Base-by-base conservation (phyloP, 2,888 invertebrate species). In the Alloplasta piceator region DNA sequence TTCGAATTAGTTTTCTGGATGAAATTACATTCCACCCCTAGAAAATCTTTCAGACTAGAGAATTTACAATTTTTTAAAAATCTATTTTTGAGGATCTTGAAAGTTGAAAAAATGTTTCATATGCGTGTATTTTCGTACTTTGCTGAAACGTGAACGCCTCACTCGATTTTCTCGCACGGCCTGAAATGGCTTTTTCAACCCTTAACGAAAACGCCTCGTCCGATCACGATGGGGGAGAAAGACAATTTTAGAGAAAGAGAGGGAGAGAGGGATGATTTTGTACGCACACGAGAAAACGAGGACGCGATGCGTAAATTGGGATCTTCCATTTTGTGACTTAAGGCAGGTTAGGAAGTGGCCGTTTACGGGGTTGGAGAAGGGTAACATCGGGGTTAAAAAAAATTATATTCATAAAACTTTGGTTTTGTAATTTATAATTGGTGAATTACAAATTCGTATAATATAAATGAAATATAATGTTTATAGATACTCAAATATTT, bases 321-420 rank as follows among this genome's bases (percentile, higher is more conserved):
- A 82, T 73, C 80, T 75, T 78, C 80, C 71, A 84, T 83, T 78
- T 75, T 38, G 61, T 7, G 55, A 64, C 52, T 82, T 82, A 80
- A 82, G 83, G 83, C 84, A 82, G 84, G 82, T 84, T 83, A 82
- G 78, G 67, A 66, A 56, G 73, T 63, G 78, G 78, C 84, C 79
- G 78, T 83, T 83, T 83, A 78, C 26, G 26, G 26, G 26, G 26
- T 26, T 26, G 26, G 26, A 26, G 26, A 26, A 26, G 1, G n/a
- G n/a, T n/a, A n/a, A 26, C 3, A 26, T 26, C 3, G 26, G 26
- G 26, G 26, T 26, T 26, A 26, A 26, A 2, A 26, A 1, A 26
- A 26, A 26, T 26, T 26, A 26, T 26, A 26, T 26, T 26, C 26
- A 26, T 26, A 26, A 26, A 26, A 26, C 26, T 26, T 26, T 26